Base-by-base conservation (phyloP, 1,140 invertebrate genomes). In the Tenebrio molitor region DNA sequence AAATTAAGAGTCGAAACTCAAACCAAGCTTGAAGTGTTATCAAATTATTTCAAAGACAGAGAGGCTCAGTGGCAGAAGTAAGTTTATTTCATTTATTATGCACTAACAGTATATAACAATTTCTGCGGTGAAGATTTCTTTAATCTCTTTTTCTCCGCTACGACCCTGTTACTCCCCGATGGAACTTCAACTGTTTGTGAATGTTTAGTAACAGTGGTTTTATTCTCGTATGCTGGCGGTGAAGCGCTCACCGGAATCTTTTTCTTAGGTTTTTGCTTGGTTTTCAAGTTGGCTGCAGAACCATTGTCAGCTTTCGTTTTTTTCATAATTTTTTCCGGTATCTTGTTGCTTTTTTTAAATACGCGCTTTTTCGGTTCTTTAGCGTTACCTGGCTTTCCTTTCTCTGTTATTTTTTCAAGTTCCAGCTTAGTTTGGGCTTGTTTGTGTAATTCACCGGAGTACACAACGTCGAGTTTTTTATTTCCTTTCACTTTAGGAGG, bases 41-140 rank as follows among this genome's bases (percentile, higher is more conserved):
- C 92, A 0, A 92, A 91, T 78, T 96, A 95, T 80, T 97, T 97
- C 83, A 92, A 95, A 79, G 93, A 96, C 73, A 93, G 94, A 79
- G 95, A 97, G 84, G 87, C 89, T 14, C 91, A 95, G 82, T 84
- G 95, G 17, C 90, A 95, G 81, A 95, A 93, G 93, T 93, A 85
- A 85, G 81, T 58, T 29, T 29, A 58, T 58, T 29, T 58, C 12
- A 29, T 58, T 29, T 29, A 29, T 39, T 23, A 6, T 6, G 23
- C 53, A 21, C 42, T 41, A 69, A 42, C 17, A 46, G 12, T 44
- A 29, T 7, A 7, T 12, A 39, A 8, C n/a, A 39, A 12, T 39
- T 39, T 39, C 0, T 7, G 36, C 36, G 12, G 36, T n/a, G 12
- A 7, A 53, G 12, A 3, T 15, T 34, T 71, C 14, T 65, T 69